Conservation (phyloP, 1,140 invertebrate genomes). For the Penaeus japonicus region DNA sequence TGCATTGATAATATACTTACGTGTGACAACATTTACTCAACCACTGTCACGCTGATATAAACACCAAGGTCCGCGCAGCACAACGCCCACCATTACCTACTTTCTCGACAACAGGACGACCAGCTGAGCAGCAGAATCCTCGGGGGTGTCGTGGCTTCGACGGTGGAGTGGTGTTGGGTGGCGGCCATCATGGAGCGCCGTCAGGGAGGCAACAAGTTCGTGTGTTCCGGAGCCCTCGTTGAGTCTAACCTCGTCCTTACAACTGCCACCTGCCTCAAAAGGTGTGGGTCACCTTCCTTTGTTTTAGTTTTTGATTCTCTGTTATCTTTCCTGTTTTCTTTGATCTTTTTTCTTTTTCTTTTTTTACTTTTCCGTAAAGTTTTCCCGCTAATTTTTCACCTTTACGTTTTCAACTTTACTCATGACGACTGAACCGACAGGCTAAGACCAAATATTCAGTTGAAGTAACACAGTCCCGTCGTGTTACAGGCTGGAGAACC, state of each 20-base stretch:
- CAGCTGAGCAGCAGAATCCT: conserved; percentile 13
- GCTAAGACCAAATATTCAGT: too few species aligned
- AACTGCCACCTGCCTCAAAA: conserved; percentile 43
- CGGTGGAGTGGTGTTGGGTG: conserved; percentile 57
- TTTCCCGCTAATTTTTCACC: background rate
- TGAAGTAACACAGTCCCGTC: background rate
- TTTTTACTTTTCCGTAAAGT: background rate
- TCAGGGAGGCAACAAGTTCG: conserved; percentile 23
- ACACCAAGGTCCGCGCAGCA: too few species aligned
- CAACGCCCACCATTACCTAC: too few species aligned
- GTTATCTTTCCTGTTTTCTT: background rate
- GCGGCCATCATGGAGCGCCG: conserved; percentile 54
- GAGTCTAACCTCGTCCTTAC: conserved; percentile 53
- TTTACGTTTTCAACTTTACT: too few species aligned
- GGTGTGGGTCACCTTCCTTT: background rate
- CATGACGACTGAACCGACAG: too few species aligned
- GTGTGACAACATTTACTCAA: too few species aligned
- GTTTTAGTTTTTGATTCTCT: background rate
- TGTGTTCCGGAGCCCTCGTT: conserved; percentile 50
- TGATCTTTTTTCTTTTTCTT: background rate
- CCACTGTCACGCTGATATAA: too few species aligned
- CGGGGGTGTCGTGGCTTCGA: conserved; percentile 42
- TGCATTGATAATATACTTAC: too few species aligned
- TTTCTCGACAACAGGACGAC: background rate
- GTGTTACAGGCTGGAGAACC: conserved; percentile 31